Conservation (phyloP, 1,140 invertebrate species). For the Brachystomella parvula region DNA sequence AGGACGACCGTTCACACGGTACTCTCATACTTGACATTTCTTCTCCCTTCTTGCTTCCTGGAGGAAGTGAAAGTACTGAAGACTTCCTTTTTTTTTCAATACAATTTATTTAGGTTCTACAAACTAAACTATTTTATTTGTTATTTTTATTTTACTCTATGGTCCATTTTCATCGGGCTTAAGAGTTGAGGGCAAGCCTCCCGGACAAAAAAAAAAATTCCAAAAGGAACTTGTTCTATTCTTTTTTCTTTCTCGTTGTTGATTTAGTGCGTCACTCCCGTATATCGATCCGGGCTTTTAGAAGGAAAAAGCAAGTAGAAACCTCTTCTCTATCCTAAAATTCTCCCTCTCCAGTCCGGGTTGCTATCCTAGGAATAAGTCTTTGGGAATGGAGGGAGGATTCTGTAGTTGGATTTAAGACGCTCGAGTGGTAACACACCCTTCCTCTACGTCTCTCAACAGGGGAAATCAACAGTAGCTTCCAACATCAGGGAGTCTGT, state of each 20-base stretch:
- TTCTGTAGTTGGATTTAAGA: neutral
- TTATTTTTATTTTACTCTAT: neutral
- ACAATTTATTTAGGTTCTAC: neutral
- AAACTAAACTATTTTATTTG: constrained; percentile 1
- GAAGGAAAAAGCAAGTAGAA: constrained; percentile 4
- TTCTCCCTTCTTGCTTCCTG: neutral
- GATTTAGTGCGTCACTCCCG: constrained; percentile 33
- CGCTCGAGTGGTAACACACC: neutral
- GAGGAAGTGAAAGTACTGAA: neutral
- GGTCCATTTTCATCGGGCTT: neutral
- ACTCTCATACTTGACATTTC: too few relatives aligned
- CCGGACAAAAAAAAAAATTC: neutral
- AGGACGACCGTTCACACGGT: too few relatives aligned
- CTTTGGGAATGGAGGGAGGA: neutral
- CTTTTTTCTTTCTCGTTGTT: constrained; percentile 13
- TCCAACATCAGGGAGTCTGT: too few relatives aligned
- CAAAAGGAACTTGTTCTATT: neutral
- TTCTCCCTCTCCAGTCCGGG: neutral
- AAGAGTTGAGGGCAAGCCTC: neutral
- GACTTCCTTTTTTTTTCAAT: neutral
- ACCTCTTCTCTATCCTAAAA: neutral
- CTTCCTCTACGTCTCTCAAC: too few relatives aligned
- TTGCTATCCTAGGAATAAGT: neutral
- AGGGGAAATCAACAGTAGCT: too few relatives aligned
- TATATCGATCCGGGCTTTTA: constrained; percentile 23